A percentile compares a stretch with the other conserved stretches of the same genome.
These are phyloP conservation scores for Cynoglossus semilaevis DNA, from an alignment of 2,113 vertebrate genomes.

Conservation along the genomic window DNA sequence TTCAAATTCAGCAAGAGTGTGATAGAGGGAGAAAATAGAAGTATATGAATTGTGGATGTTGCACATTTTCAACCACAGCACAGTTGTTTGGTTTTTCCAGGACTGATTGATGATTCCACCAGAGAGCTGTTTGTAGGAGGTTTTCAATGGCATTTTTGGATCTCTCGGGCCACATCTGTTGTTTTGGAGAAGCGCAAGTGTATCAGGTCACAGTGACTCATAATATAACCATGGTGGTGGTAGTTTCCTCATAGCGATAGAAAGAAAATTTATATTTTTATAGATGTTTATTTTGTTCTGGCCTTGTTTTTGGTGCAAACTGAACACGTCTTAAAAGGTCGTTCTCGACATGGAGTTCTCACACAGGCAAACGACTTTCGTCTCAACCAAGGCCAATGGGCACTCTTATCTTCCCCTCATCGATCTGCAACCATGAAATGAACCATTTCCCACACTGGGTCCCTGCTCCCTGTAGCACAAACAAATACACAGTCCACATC, in stretches of 20 bases:
- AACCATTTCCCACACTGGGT: constrained; percentile 68
- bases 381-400: constrained; percentile 67
- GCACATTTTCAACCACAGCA: not conserved
- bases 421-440: constrained; percentile 57
- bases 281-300: not conserved
- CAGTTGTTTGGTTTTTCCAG: constrained; percentile 16
- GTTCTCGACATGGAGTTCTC: constrained; percentile 60
- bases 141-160: constrained; percentile 7
- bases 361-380: constrained; percentile 59
- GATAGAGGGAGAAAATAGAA: not conserved
- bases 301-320: not conserved
- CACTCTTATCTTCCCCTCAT: constrained; percentile 73
- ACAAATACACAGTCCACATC: constrained; percentile 68
- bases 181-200: constrained; percentile 7
- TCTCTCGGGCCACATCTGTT: constrained; percentile 18
- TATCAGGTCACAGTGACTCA: constrained; percentile 9
- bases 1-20: no score
- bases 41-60: constrained; percentile 8
- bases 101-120: constrained; percentile 6
- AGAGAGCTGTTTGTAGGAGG: constrained; percentile 4
- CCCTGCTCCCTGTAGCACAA: constrained; percentile 54
- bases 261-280: not conserved
- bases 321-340: constrained; percentile 24
- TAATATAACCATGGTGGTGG: not conserved
- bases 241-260: not conserved